Conservation (phyloP, 2,113 vertebrate species). For the Craseonycteris thonglongyai region DNA sequence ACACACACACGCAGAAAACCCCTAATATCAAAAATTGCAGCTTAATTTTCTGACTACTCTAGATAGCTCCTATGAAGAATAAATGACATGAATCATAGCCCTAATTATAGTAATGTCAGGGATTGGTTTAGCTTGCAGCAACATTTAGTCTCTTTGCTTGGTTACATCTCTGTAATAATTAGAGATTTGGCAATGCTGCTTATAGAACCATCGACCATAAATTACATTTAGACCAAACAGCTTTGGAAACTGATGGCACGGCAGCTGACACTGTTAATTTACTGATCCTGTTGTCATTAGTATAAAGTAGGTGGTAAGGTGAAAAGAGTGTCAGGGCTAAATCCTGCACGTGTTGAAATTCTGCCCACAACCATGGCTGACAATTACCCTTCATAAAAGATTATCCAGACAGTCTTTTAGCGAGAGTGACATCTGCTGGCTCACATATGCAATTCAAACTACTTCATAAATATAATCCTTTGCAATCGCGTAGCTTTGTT, state of each 20-base stretch:
- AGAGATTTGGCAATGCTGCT: slow-evolving; percentile 57
- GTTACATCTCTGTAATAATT: slow-evolving; percentile 62
- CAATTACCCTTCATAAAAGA: slow-evolving; percentile 47
- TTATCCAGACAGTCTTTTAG: slow-evolving; percentile 58
- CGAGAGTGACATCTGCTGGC: slow-evolving; percentile 76
- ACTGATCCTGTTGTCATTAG: slow-evolving; percentile 58
- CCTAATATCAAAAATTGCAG: background rate
- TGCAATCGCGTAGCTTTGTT: background rate
- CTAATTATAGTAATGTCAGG: slow-evolving; percentile 62
- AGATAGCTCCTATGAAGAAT: slow-evolving; percentile 15
- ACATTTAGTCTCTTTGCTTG: slow-evolving; percentile 59
- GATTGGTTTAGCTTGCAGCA: slow-evolving; percentile 58
- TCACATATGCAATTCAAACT: background rate
- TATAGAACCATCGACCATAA: slow-evolving; percentile 52
- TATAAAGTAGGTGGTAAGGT: slow-evolving; percentile 55
- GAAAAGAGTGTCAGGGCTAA: slow-evolving; percentile 60
- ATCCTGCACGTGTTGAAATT: slow-evolving; percentile 40
- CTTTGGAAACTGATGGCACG: slow-evolving; percentile 54
- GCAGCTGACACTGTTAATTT: slow-evolving; percentile 59
- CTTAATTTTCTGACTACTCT: slow-evolving; percentile 32
- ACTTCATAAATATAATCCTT: background rate
- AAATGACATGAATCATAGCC: slow-evolving; percentile 60
- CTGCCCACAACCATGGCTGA: slow-evolving; percentile 1
- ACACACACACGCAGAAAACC: background rate
- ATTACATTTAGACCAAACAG: slow-evolving; percentile 49